phyloP scores from a whole-genome alignment of 2,797 vertebrate species.

The Pseudotriccus pelzelni region DNA sequence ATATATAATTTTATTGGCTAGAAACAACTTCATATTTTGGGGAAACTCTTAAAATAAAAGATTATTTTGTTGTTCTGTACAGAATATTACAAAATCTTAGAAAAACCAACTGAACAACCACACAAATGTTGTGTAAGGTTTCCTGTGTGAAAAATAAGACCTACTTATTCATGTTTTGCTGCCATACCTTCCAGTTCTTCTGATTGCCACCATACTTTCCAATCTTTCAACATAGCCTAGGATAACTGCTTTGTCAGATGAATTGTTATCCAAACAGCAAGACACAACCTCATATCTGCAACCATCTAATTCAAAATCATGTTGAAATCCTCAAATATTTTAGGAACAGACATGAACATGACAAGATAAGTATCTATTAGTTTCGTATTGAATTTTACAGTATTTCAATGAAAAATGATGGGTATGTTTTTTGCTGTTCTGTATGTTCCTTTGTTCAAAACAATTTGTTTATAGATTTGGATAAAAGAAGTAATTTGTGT shows the following conservation, averaged over 20 bases:
- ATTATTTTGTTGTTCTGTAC: background rate
- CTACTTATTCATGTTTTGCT: background rate
- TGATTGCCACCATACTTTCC: background rate
- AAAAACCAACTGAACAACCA: background rate
- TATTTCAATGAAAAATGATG: background rate
- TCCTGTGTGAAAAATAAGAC: background rate
- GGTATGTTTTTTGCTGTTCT: background rate
- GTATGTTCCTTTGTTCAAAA: background rate
- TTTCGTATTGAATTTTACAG: background rate
- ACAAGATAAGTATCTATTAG: background rate
- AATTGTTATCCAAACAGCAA: background rate
- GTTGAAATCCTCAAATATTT: background rate
- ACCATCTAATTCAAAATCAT: background rate
- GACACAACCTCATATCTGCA: background rate
- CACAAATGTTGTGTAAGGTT: background rate
- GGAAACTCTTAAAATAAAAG: background rate
- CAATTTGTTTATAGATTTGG: background rate
- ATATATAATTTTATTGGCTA: background rate
- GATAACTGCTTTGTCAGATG: background rate
- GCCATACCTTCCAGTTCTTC: background rate
- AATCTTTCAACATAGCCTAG: background rate
- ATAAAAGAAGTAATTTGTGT: constrained; percentile 37
- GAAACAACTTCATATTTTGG: background rate
- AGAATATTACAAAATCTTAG: background rate
- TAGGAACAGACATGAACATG: background rate